Conservation (phyloP, 2,888 invertebrate genomes). For the Eledone cirrhosa region DNA sequence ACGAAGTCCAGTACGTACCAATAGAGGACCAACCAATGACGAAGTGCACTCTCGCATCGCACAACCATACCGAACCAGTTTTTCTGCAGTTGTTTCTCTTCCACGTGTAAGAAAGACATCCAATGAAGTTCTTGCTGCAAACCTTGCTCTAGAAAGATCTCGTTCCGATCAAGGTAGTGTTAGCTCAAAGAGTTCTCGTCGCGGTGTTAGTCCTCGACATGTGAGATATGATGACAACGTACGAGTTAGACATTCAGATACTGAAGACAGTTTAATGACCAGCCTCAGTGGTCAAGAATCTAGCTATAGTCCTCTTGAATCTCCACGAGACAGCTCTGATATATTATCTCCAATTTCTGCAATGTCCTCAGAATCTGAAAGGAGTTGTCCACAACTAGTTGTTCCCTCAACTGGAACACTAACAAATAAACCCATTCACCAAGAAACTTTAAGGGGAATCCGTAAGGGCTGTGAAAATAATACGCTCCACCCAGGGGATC, state of each 20-base stretch:
- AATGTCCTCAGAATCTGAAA: constrained; percentile 31
- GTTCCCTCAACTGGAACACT: background rate
- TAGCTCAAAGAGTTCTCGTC: constrained; percentile 32
- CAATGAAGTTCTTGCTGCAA: constrained; percentile 37
- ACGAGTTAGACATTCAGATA: constrained; percentile 53
- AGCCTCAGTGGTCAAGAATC: constrained; percentile 45
- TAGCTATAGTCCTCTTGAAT: constrained; percentile 33
- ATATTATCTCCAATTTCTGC: constrained; percentile 26
- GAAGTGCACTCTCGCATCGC: constrained; percentile 47
- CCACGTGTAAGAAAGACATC: constrained; percentile 49
- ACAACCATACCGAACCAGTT: constrained; percentile 62
- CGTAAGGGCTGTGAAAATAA: background rate
- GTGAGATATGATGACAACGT: constrained; percentile 58
- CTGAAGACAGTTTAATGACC: constrained; percentile 42
- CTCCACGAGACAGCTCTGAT: constrained; percentile 10
- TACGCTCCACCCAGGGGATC: background rate
- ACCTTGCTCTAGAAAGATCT: constrained; percentile 24
- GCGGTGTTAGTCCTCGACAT: constrained; percentile 55
- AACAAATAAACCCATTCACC: background rate
- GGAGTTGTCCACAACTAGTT: constrained; percentile 19
- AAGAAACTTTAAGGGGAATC: constrained; percentile 9
- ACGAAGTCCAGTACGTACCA: constrained; percentile 44
- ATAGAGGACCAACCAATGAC: constrained; percentile 36
- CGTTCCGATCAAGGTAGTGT: constrained; percentile 19
- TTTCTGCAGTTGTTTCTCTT: constrained; percentile 59